Percentiles rank a stretch among this genome's conserved stretches.
These are phyloP conservation scores for Chamaea fasciata DNA, from an alignment of 2,113 vertebrate species.

Conservation along the genomic window DNA sequence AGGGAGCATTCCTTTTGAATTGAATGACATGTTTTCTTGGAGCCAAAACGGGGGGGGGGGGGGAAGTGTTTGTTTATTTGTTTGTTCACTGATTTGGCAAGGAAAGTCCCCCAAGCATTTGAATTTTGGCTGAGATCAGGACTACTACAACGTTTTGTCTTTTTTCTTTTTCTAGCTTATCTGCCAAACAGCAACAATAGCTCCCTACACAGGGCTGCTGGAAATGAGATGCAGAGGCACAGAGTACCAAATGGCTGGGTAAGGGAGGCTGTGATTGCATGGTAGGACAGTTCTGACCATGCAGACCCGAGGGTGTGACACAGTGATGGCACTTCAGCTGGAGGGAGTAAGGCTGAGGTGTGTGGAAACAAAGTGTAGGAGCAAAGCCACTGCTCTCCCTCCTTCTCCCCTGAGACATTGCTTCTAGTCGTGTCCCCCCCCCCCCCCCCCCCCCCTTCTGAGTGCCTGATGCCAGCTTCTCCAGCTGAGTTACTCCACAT, in stretches of 20 bases:
- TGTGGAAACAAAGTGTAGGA: not conserved
- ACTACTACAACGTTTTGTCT: conserved; percentile 26
- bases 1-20: conserved; percentile 3
- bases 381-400: not conserved
- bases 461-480: not conserved
- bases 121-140: conserved; percentile 31
- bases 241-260: not conserved
- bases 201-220: not conserved
- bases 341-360: not conserved
- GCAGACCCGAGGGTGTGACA: not conserved
- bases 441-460: not conserved
- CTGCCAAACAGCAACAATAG: conserved; percentile 16
- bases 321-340: not conserved
- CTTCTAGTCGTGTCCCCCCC: too few relatives aligned
- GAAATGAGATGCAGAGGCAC: not conserved
- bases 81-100: conserved; percentile 44
- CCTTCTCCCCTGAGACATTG: not conserved
- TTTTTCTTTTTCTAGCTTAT: not conserved
- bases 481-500: not conserved
- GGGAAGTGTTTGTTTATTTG: conserved; percentile 27
- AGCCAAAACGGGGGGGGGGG: not conserved
- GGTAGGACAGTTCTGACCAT: not conserved
- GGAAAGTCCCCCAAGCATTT: not conserved
- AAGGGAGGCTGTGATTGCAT: not conserved
- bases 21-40: not conserved